A percentile compares a stretch with the other conserved stretches of the same genome.
Evolutionary conservation across 37 sponge, comb jelly and placozoan genomes (phyloP).

Genomic region (Axinella damicornis): DNA sequence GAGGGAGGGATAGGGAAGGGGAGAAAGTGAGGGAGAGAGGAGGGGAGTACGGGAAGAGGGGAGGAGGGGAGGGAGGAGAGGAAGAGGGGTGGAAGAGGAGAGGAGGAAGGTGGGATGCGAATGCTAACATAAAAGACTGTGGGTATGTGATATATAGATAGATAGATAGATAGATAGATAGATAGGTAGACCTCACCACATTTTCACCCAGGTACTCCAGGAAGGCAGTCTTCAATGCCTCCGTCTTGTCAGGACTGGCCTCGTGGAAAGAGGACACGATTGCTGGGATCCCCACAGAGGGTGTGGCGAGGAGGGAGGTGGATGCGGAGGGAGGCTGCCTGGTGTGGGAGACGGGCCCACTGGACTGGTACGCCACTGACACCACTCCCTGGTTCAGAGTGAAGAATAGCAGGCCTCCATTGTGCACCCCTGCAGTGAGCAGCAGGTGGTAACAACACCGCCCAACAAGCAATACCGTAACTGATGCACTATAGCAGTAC

Average conservation of each 20-base stretch:
- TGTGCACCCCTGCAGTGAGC: neutral
- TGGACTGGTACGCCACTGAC: neutral
- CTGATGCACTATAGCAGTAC: no score
- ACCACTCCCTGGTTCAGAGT: slow-evolving; percentile 65
- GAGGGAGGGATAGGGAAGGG: neutral
- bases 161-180: neutral
- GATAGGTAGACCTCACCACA: slow-evolving; percentile 8
- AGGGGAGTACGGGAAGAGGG: neutral
- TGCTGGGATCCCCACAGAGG: no score
- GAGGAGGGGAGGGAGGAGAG: neutral
- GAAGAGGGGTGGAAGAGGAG: neutral
- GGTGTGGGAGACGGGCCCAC: neutral
- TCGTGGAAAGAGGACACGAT: no score
- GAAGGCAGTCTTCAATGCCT: slow-evolving; percentile 54
- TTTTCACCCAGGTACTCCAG: slow-evolving; percentile 46
- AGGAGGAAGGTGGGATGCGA: no score
- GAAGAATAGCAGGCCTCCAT: slow-evolving; percentile 37
- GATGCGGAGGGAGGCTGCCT: neutral
- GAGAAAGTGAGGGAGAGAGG: no score
- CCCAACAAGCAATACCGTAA: no score
- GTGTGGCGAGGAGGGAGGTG: neutral
- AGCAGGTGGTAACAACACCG: no score
- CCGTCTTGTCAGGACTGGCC: slow-evolving; percentile 4
- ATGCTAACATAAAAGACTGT: no score
- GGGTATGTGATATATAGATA: neutral